Evolutionary conservation across 92 coral and sea anemone genomes (phyloP), one percentile per base, ranked within the genome.

Genomic region (Meandrina meandrites): DNA sequence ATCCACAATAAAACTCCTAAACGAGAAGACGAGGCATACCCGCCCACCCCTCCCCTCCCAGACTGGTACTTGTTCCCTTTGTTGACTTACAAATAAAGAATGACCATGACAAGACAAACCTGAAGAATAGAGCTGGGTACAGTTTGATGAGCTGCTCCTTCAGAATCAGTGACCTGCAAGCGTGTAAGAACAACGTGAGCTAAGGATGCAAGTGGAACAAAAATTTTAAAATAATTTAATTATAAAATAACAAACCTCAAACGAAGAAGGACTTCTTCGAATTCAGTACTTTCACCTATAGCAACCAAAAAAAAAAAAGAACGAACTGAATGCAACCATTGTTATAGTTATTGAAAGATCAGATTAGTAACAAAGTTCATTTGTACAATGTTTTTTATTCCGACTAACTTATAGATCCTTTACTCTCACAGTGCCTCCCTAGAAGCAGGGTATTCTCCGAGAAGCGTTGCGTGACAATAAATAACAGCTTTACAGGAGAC

Each of bases 61-160:
- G 45, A 40, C 45, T 40, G 45, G 45, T 40, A 40, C 45, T 40
- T 40, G 45, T 40, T 48, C 6, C 53, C 53, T 48, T 13, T 7
- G 12, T 9, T 73, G n/a, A 16, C 18, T 3, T 36, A 34, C 22
- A 27, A 77, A 50, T 27, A 50, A 1, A 22, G 11, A n/a, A 47
- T 5, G 31, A 76, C 28, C 14, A 35, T 30, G 18, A 24, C 48
- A 79, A 21, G 14, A 28, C 88, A 60, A 64, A 85, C 88, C 88
- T 85, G 88, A 85, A 85, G 82, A 85, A 85, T 57, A 76, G 82
- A 76, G 88, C 88, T 0, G 88, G 82, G 62, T 76, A 76, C 14
- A 85, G 34, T 47, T 17, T 85, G 22, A 64, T 48, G 35, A 78
- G 48, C 13, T 76, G 88, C 4, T 85, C 82, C 13, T 85, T 85